These are phyloP conservation scores for Theristicus caerulescens DNA, from an alignment of 2,113 vertebrate genomes.

Conservation along the genomic window DNA sequence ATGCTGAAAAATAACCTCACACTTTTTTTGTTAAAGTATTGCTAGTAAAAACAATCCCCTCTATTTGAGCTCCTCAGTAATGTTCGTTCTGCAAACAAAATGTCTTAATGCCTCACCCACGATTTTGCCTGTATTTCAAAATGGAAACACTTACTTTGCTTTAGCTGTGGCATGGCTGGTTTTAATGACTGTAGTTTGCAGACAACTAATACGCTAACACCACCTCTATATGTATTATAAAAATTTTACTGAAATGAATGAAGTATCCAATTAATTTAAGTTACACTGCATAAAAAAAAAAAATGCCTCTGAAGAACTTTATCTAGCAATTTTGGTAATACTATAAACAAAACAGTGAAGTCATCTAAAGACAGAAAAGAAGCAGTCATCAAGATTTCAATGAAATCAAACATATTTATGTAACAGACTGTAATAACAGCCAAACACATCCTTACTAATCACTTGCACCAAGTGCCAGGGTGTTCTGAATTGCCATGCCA, in stretches of 20 bases:
- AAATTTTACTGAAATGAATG: not conserved
- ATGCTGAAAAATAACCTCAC: not conserved
- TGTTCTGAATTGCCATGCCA: conserved; percentile 23
- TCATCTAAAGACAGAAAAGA: not conserved
- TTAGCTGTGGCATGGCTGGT: not conserved
- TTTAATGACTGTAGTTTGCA: not conserved
- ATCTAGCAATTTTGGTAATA: not conserved
- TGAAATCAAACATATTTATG: not conserved
- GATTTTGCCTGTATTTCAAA: not conserved
- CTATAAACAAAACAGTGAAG: not conserved
- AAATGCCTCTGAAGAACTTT: not conserved
- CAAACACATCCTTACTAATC: conserved; percentile 17
- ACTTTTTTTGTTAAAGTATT: not conserved
- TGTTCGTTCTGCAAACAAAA: not conserved
- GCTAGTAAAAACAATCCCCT: not conserved
- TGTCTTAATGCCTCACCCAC: not conserved
- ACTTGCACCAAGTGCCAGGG: not conserved
- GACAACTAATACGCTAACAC: not conserved
- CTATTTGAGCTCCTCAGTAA: not conserved
- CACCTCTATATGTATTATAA: not conserved
- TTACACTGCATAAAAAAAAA: not conserved
- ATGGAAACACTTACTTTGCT: not conserved
- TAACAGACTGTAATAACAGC: not conserved
- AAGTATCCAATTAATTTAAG: not conserved
- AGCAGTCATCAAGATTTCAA: not conserved